Base-by-base conservation (phyloP, 37 sponge, comb jelly and placozoan species). In the Hexactinellida sp. region DNA sequence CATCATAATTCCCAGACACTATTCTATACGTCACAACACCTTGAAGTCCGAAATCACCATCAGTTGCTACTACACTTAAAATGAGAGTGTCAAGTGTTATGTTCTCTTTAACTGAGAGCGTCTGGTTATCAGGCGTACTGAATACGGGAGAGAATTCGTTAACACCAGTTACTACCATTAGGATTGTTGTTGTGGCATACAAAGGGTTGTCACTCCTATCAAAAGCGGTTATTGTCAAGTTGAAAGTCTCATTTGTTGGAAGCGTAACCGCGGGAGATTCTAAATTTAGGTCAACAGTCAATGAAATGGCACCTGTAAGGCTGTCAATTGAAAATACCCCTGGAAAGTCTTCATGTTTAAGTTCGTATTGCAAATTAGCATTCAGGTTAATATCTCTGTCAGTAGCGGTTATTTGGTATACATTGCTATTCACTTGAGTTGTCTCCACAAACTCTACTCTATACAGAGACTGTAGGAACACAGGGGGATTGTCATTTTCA, bases 401-500 rank as follows among this genome's bases (percentile, higher is more conserved):
- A 63, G 76, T 63, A 25, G 76, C 76, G 21, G 76, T 63, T 10
- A 63, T 63, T n/a, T 63, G 76, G 13, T 63, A 10, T 5, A 63
- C 5, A 25, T n/a, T 23, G 3, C 19, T 7, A 63, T 63, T 63
- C 3, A n/a, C 30, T 28, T 3, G 25, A 63, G 76, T 63, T 7
- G 25, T 63, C 30, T 63, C 76, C 5, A 28, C 34, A 28, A 63
- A 32, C 1, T 63, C 25, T 21, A 85, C 3, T 24, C n/a, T 36
- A 63, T 85, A 85, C n/a, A 55, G 30, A 63, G 47, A 1, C 71
- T 41, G 36, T 13, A 16, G 37, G 54, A 85, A 85, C 52, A 47
- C 24, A 24, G 86, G 86, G n/a, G 36, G 24, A 30, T 85, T 85
- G 36, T 85, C 86, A 41, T 85, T 85, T n/a, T 24, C 86, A 54